Base-by-base conservation (phyloP, 2,888 invertebrate genomes). In the Polylopha cassiicola region DNA sequence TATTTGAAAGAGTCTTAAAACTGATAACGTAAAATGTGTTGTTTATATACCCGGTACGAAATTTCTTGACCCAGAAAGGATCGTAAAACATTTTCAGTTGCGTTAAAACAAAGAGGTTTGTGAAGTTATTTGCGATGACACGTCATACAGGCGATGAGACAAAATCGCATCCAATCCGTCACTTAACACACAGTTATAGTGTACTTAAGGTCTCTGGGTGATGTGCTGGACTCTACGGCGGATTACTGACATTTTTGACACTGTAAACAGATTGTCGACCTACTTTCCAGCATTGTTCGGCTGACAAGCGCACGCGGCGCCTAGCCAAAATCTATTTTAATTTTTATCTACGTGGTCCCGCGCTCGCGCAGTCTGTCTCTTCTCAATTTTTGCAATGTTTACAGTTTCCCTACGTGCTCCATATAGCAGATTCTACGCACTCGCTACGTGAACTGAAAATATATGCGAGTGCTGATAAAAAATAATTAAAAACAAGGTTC, bases 321-420 rank as follows among this genome's bases (percentile, higher is more conserved):
- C 54, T 70, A 69, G 82, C 82, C 82, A 82, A 81, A 44, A 65
- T 81, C 82, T 82, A 82, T 82, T 82, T 82, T 61, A 56, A 75
- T 69, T 72, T 78, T 77, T 73, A 78, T 73, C 74, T 78, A 68
- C 73, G 74, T 62, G 71, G 51, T 55, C 57, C 54, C 64, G 58
- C 69, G 65, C 57, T 54, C 64, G 58, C 69, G 65, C 66, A 57
- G 69, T 73, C 71, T 71, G 69, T 58, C 54, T 56, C 60, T 50
- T 54, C 55, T 60, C 60, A 61, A 60, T 79, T 77, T 80, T 81
- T 73, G 73, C 76, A 74, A 68, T 76, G 72, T 78, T 76, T 76
- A 77, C 69, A 55, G 52, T 57, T 55, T 50, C 21, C 39, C 29
- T 20, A 10, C 22, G 15, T 23, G 38, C 23, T 27, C 29, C 17